Evolutionary conservation across 2,797 vertebrate genomes (phyloP).

Genomic region (Sebastes cheni): DNA sequence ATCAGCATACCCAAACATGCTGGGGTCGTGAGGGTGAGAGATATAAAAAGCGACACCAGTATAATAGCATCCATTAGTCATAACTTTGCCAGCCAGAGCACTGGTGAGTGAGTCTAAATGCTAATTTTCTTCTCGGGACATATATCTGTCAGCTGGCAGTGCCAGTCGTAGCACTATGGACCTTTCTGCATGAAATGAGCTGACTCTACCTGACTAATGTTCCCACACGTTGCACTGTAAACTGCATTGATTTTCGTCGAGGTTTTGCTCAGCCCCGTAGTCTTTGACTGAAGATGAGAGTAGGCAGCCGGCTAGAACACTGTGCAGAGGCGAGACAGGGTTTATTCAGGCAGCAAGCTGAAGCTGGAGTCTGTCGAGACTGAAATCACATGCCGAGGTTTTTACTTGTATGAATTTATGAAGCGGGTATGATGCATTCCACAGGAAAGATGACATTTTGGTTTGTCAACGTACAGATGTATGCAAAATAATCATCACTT

Average conservation of each 20-base stretch:
- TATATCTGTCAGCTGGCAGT: slow-evolving; percentile 45
- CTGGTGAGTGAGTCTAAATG: slow-evolving; percentile 51
- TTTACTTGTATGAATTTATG: background rate
- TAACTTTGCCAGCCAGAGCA: slow-evolving; percentile 35
- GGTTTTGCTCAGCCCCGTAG: slow-evolving; percentile 12
- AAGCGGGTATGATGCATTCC: background rate
- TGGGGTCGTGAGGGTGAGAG: slow-evolving; percentile 6
- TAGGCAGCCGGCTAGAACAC: slow-evolving; percentile 1
- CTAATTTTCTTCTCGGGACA: slow-evolving; percentile 41
- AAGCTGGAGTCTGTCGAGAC: background rate
- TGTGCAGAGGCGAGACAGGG: background rate
- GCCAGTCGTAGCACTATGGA: background rate
- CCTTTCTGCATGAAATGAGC: slow-evolving; percentile 44
- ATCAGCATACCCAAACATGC: slow-evolving; percentile 25
- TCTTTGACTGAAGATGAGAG: slow-evolving; percentile 33
- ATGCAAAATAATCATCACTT: background rate
- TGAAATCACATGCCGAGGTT: background rate
- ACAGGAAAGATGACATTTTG: background rate
- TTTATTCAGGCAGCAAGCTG: background rate
- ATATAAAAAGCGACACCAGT: slow-evolving; percentile 13
- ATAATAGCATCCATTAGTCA: slow-evolving; percentile 38
- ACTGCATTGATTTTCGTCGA: slow-evolving; percentile 55
- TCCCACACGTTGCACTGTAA: slow-evolving; percentile 52
- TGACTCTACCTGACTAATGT: slow-evolving; percentile 49
- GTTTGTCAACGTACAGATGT: background rate